Evolutionary conservation across 2,797 vertebrate genomes (phyloP), one percentile per base, ranked within the genome.

Genomic region (Sebastes dallii): DNA sequence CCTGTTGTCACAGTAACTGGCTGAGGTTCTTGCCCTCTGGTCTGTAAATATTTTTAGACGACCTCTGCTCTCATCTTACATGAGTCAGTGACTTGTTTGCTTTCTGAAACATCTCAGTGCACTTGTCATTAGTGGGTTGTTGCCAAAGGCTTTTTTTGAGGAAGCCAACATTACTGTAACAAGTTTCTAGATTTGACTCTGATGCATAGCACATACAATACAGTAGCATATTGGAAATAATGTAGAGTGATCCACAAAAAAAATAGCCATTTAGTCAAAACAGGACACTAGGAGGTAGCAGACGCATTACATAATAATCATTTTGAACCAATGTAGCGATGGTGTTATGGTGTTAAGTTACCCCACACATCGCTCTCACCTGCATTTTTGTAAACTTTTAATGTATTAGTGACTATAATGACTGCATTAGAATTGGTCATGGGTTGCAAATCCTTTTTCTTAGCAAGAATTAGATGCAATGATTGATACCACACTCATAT

Each of bases 1-100:
- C 93, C 93, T 89, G 95, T 95, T 96, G 96, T 93, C 93, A 88
- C 81, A 91, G 89, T 91, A 91, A 80, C 86, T 83, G 90, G 91
- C 75, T 64, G 89, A 92, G 94, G 93, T 94, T 91, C 91, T 95
- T 92, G 94, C 93, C 92, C 95, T 93, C 87, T 92, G 88, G 78
- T 94, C 93, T 91, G 91, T 81, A 91, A 89, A 95, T 89, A 90
- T 95, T 95, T 97, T 94, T 96, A 97, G 96, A 75, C 86, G 88
- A 89, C 18, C 88, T 95, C 90, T 72, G 88, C 90, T 92, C 91
- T 89, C 89, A 88, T 95, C 94, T 94, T 86, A 91, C 55, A 89
- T 27, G 83, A 92, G 89, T 93, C 92, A 92, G 50, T 55, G 81
- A 83, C 69, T 68, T 94, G 83, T 92, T 94, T 89, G 72, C 27